Base-by-base conservation (phyloP, 2,113 vertebrate genomes). In the Carassius auratus region DNA sequence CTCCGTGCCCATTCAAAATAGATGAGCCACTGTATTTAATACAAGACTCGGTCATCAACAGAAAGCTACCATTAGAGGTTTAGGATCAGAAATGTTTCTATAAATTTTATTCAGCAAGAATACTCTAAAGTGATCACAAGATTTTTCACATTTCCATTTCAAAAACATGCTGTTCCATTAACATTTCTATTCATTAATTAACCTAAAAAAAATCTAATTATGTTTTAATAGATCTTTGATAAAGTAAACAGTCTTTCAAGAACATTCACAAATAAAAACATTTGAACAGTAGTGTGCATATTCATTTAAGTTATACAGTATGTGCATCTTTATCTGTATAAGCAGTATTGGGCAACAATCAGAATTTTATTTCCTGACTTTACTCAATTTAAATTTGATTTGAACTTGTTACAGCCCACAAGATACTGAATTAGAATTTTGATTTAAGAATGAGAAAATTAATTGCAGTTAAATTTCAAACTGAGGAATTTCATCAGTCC, bases 1-100 rank as follows among this genome's bases (percentile, higher is more conserved):
- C 80, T 87, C 81, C 52, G 23, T 48, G 45, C 17, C 68, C 26
- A 26, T 19, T n/a, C 14, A 75, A 75, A 74, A 21, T 30, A 74
- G 64, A 71, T 14, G 8, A 85, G 69, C 38, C 21, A 45, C 6
- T 42, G 69, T 45, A 8, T 21, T n/a, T 74, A n/a, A 74, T 74
- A 6, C 5, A 26, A 64, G 23, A 64, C 8, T 48, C 9, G 3
- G 21, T 61, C 21, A 61, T n/a, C 61, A 64, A 26, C 5, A 14
- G 23, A 30, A 21, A 8, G 2, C 50, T 52, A 52, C 50, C 50
- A 52, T 52, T 52, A 15, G 3, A 3, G 45, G 45, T 48, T 52
- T 52, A 14, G 50, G 14, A 52, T 52, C 14, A 52, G 14, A 50
- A 14, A 6, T 42, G 5, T 42, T 14, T 52, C 50, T 52, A 52